Base-by-base conservation (phyloP, 1,140 invertebrate genomes). In the Zophobas atratus region DNA sequence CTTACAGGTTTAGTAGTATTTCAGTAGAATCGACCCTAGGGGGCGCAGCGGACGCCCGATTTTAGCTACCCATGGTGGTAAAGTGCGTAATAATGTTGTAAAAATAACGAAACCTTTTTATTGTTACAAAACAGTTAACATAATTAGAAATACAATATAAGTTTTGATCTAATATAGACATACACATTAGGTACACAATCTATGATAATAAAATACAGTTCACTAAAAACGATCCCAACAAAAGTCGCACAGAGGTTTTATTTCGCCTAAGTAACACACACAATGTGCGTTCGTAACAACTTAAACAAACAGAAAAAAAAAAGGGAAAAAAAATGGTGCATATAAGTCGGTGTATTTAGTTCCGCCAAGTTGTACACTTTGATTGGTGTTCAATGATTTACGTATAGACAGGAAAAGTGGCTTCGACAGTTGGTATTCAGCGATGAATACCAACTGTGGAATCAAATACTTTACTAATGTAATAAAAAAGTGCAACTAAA, bases 51-150 rank as follows among this genome's bases (percentile, higher is more conserved):
- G 20, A 20, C 20, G 20, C 20, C 20, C 20, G 20, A 20, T 20
- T 20, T 20, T 20, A 20, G 20, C 20, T 20, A 20, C 20, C 20
- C 20, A 20, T 20, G 20, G 20, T 60, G 39, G 39, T 67, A 39
- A 67, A 67, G n/a, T 41, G 60, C 38, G 34, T 8, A 39, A 63
- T 63, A 63, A 63, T 63, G 2, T 51, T 51, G 57, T 53, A 72
- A 72, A 72, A 55, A 73, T 73, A 73, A 73, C 71, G 71, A 73
- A 73, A 73, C 55, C 46, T 73, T 73, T 73, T 56, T 73, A 53
- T 72, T 73, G 33, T 56, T 73, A 56, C 49, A 55, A 73, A 73
- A 55, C 49, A 73, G 71, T 73, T 33, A 73, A 73, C 49, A 73
- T 73, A 72, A 72, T 72, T 72, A 73, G 36, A 56, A 56, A 39